These are phyloP conservation scores for Tiliacea citrago DNA, from an alignment of 2,888 invertebrate species.

Conservation along the genomic window DNA sequence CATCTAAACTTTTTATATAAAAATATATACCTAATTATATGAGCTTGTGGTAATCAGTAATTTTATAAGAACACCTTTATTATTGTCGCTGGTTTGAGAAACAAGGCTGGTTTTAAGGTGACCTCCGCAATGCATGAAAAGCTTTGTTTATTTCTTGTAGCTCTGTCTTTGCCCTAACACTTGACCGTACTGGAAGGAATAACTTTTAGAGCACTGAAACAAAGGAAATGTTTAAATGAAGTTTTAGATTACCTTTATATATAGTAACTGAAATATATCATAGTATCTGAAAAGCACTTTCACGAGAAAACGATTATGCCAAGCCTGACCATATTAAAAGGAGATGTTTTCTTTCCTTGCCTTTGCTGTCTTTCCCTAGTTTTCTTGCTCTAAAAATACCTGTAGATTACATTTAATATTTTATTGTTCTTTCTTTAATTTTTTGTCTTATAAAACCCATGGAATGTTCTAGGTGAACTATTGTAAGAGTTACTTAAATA, in stretches of 20 bases:
- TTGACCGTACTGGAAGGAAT: background rate
- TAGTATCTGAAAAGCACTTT: background rate
- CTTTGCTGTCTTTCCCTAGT: background rate
- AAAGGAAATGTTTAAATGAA: background rate
- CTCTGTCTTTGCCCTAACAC: background rate
- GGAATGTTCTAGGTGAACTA: slow-evolving; percentile 45
- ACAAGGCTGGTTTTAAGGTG: background rate
- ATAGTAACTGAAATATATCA: too few relatives aligned
- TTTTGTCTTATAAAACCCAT: slow-evolving; percentile 1
- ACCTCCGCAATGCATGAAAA: slow-evolving; percentile 18
- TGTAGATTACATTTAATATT: background rate
- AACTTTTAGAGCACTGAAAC: background rate
- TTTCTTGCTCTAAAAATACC: slow-evolving; percentile 11
- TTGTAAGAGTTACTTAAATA: slow-evolving; percentile 59
- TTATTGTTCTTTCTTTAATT: slow-evolving; percentile 9
- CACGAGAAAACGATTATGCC: background rate
- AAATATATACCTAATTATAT: background rate
- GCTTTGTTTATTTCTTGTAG: background rate
- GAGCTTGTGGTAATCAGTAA: background rate
- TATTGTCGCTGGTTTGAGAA: slow-evolving; percentile 2
- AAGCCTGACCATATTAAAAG: background rate
- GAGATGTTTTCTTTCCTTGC: background rate
- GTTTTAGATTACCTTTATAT: background rate
- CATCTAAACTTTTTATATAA: background rate
- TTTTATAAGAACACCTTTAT: background rate